phyloP scores from a whole-genome alignment of 2,113 vertebrate species.

The Saguinus midas region DNA sequence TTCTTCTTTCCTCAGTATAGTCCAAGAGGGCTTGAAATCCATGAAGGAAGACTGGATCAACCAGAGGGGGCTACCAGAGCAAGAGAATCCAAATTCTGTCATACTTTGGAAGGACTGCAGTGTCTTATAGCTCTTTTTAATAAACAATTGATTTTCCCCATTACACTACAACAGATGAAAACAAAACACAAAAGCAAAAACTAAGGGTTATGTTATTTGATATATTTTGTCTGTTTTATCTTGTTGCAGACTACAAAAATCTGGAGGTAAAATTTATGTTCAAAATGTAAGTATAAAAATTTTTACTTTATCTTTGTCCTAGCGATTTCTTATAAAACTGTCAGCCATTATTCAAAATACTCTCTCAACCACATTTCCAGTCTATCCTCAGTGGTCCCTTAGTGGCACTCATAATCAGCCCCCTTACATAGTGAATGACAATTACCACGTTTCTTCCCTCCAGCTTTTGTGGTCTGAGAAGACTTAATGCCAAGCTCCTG shows the following conservation, averaged over 20 bases:
- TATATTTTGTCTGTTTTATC: not conserved
- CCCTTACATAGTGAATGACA: not conserved
- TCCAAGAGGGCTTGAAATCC: not conserved
- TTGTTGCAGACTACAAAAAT: not conserved
- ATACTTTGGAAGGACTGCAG: not conserved
- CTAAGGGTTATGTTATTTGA: not conserved
- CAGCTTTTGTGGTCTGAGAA: not conserved
- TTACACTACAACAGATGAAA: not conserved
- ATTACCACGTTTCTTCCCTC: not conserved
- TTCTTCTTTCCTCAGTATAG: not conserved
- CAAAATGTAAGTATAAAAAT: not conserved
- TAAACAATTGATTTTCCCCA: not conserved
- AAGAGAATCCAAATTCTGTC: not conserved
- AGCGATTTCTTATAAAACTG: not conserved
- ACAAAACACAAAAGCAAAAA: not conserved
- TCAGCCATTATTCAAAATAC: not conserved
- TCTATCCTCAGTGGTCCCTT: not conserved
- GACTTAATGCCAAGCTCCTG: too few relatives aligned
- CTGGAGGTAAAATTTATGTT: not conserved
- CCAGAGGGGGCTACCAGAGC: accelerated
- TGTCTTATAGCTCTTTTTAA: not conserved
- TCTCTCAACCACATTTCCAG: not conserved
- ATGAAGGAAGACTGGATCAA: not conserved
- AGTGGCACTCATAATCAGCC: not conserved
- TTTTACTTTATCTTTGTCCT: not conserved